Evolutionary conservation across 2,888 invertebrate genomes (phyloP).

Genomic region (Lutraria lutraria): DNA sequence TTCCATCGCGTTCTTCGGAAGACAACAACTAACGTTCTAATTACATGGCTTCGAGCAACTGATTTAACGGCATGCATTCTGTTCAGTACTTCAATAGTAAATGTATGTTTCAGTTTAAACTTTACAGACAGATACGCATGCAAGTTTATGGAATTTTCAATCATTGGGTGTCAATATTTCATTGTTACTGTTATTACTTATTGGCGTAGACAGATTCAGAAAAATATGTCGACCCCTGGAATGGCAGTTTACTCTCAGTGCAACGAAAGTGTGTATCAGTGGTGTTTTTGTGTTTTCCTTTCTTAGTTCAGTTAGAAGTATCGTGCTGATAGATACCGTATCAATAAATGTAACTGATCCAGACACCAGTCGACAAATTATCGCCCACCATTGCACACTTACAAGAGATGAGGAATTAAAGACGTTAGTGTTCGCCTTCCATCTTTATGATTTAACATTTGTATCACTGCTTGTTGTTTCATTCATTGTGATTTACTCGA

Average conservation of each 20-base stretch:
- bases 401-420: no score
- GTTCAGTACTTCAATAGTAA: constrained; percentile 33
- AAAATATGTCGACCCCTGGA: constrained; percentile 26
- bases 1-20: constrained; percentile 36
- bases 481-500: no score
- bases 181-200: no score
- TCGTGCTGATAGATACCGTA: constrained; percentile 34
- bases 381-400: neutral
- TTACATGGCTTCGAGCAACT: no score
- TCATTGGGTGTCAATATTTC: neutral
- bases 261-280: neutral
- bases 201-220: neutral
- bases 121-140: constrained; percentile 14
- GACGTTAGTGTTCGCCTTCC: no score
- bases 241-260: constrained; percentile 18
- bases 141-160: no score
- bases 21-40: no score
- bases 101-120: no score
- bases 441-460: no score
- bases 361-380: neutral
- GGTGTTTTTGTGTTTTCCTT: neutral
- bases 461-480: no score
- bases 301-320: constrained; percentile 17
- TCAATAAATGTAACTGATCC: neutral
- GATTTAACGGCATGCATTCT: neutral